Conservation (phyloP, 2,113 vertebrate species). For the Psilopsiagon aymara region DNA sequence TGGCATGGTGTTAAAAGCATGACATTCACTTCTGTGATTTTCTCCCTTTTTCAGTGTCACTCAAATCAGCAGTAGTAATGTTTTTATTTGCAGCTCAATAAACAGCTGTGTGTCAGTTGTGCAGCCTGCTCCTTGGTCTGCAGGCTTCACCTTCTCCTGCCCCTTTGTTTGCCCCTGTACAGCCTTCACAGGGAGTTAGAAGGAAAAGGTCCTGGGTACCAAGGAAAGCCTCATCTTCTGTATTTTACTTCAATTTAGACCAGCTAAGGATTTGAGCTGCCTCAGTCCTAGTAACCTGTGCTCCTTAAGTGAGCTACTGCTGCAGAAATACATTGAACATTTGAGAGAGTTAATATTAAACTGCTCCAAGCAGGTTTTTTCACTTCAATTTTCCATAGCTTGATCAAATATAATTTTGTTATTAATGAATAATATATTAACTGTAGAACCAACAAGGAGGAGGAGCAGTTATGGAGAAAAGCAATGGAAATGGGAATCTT, state of each 20-base stretch:
- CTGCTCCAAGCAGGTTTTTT: not conserved
- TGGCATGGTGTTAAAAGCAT: not conserved
- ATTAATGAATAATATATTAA: not conserved
- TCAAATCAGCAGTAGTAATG: not conserved
- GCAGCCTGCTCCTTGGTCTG: not conserved
- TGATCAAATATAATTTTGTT: not conserved
- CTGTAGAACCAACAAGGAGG: not conserved
- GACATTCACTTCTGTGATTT: not conserved
- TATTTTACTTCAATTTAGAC: not conserved
- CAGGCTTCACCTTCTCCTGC: not conserved
- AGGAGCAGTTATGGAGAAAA: not conserved
- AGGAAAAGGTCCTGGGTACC: not conserved
- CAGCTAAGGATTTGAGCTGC: not conserved
- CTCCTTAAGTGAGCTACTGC: not conserved
- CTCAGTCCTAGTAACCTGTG: not conserved
- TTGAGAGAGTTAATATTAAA: not conserved
- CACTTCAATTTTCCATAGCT: not conserved
- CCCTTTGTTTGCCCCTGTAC: not conserved
- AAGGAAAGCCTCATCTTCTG: not conserved
- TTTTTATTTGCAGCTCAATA: not conserved
- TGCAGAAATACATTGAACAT: not conserved
- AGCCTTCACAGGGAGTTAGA: not conserved
- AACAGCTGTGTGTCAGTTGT: not conserved
- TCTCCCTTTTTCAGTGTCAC: not conserved
- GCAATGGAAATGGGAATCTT: constrained; percentile 38